Percentiles rank a stretch among this genome's conserved stretches.
phyloP scores from a whole-genome alignment of 2,113 vertebrate genomes.

The Passer domesticus region DNA sequence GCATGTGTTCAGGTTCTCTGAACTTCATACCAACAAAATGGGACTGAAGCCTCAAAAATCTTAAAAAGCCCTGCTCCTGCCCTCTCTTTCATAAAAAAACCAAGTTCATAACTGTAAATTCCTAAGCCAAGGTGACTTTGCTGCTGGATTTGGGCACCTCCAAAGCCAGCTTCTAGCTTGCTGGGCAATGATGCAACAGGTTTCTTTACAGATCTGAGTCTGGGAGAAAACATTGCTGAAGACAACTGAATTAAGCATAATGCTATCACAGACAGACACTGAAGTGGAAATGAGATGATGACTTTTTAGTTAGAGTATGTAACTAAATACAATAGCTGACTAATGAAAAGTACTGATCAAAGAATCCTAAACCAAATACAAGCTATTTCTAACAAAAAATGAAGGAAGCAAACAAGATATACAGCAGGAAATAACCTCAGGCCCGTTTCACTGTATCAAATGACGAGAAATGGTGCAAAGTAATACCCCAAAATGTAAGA shows the following conservation, averaged over 20 bases:
- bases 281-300: not conserved
- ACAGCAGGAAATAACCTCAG: not conserved
- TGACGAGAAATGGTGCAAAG: not conserved
- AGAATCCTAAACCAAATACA: not conserved
- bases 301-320: not conserved
- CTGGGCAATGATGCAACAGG: not conserved
- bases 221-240: not conserved
- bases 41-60: not conserved
- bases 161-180: not conserved
- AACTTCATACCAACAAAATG: not conserved
- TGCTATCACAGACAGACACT: not conserved
- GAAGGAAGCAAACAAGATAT: not conserved
- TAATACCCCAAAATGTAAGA: not conserved
- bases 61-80: not conserved
- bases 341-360: not conserved
- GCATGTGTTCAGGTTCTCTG: not conserved
- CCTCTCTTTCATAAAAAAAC: not conserved
- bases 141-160: not conserved
- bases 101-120: not conserved
- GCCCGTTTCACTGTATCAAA: not conserved
- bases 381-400: not conserved
- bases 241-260: not conserved
- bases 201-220: not conserved
- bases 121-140: not conserved
- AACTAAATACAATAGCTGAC: not conserved